phyloP scores from a whole-genome alignment of 2,888 invertebrate species.

The Hemaris fuciformis region DNA sequence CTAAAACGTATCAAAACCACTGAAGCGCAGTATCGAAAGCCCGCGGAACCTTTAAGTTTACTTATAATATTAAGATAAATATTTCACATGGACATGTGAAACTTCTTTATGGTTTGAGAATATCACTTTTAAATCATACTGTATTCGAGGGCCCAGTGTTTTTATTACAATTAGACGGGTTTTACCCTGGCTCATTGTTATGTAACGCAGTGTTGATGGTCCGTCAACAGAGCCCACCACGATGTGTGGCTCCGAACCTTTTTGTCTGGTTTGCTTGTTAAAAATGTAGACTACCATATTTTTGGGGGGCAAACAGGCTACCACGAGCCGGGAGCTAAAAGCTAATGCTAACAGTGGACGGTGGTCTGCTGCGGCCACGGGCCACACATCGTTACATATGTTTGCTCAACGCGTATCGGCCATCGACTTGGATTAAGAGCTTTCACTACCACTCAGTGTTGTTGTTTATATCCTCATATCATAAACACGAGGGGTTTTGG shows the following conservation, averaged over 20 bases:
- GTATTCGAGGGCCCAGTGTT: conserved; percentile 65
- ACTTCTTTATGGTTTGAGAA: conserved; percentile 79
- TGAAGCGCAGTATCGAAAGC: conserved; percentile 32
- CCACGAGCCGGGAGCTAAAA: conserved; percentile 53
- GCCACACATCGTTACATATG: conserved; percentile 22
- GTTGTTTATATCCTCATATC: background rate
- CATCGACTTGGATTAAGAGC: conserved; percentile 21
- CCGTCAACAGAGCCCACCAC: conserved; percentile 52
- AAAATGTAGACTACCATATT: conserved; percentile 77
- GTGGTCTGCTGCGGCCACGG: conserved; percentile 21
- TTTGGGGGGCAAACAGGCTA: conserved; percentile 55
- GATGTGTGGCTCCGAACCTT: conserved; percentile 46
- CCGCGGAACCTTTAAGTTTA: conserved; percentile 68
- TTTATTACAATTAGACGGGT: conserved; percentile 79
- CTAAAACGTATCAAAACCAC: conserved; percentile 44
- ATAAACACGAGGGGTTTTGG: background rate
- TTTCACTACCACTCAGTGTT: conserved; percentile 10
- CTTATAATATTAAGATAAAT: conserved; percentile 81
- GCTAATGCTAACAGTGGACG: conserved; percentile 53
- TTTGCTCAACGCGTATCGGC: conserved; percentile 20
- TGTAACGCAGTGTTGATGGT: conserved; percentile 59
- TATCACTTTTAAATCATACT: conserved; percentile 78
- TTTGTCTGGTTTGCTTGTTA: conserved; percentile 63
- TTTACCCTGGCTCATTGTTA: conserved; percentile 73
- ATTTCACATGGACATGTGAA: conserved; percentile 79